phyloP scores from a whole-genome alignment of 2,113 vertebrate genomes.

The Sphaerodactylus townsendi region DNA sequence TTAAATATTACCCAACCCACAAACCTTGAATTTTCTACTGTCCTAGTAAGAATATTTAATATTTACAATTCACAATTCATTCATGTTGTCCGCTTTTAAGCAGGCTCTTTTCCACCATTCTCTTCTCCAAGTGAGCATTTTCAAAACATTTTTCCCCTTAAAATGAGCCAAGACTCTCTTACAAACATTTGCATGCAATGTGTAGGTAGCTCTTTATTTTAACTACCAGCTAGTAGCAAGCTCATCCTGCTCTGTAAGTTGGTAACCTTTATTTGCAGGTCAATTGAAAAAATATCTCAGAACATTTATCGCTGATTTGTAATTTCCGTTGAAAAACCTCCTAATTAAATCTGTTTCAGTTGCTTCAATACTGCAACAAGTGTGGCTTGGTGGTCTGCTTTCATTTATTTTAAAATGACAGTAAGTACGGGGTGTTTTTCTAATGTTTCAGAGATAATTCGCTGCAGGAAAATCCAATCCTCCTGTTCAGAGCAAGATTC shows the following conservation, averaged over 20 bases:
- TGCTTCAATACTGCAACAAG: conserved; percentile 34
- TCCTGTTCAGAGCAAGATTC: conserved; percentile 39
- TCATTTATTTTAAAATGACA: conserved; percentile 57
- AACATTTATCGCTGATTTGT: conserved; percentile 3
- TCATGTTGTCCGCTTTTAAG: background rate
- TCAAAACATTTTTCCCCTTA: background rate
- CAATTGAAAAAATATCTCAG: conserved; percentile 29
- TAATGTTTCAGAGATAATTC: conserved; percentile 48
- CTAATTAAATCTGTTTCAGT: conserved; percentile 44
- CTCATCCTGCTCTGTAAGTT: conserved; percentile 4
- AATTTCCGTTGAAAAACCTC: conserved; percentile 45
- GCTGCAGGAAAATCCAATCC: conserved; percentile 30
- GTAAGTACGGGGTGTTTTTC: conserved; percentile 7
- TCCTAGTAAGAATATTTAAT: background rate
- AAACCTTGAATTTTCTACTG: background rate
- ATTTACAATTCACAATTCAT: no score
- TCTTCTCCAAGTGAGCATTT: background rate
- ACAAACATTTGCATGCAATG: background rate
- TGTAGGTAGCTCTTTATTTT: background rate
- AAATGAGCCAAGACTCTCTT: background rate
- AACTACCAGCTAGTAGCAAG: conserved; percentile 1
- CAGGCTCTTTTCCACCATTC: no score
- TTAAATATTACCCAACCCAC: no score
- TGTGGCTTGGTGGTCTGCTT: conserved; percentile 15
- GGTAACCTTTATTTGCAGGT: background rate